Percentiles rank a stretch among this genome's conserved stretches.
Evolutionary conservation across 2,888 invertebrate genomes (phyloP).

Genomic region (Andrena haemorrhoa): DNA sequence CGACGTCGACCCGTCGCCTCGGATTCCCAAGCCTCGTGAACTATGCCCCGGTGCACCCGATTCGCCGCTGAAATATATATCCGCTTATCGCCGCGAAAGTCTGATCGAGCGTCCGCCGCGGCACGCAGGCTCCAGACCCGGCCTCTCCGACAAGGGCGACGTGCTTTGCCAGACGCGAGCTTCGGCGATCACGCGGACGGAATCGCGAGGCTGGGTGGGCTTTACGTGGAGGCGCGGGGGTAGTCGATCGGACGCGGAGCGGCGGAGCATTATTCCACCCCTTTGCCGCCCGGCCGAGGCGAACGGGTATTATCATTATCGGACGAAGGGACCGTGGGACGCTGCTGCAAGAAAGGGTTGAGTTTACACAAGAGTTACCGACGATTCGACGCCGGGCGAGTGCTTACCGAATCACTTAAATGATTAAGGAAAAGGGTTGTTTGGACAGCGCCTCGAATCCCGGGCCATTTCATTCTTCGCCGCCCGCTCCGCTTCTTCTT

Average conservation of each 20-base stretch:
- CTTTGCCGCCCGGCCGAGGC: constrained; percentile 45
- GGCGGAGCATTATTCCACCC: constrained; percentile 71
- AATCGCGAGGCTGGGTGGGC: constrained; percentile 24
- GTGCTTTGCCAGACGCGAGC: neutral
- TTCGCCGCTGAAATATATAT: constrained; percentile 48
- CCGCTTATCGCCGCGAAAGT: constrained; percentile 24
- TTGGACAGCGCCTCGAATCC: constrained; percentile 82
- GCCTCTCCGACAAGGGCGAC: neutral
- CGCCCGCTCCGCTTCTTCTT: constrained; percentile 61
- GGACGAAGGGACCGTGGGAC: constrained; percentile 70
- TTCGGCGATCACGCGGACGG: constrained; percentile 12
- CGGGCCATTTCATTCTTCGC: constrained; percentile 79
- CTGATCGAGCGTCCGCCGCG: constrained; percentile 16
- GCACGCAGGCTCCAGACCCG: neutral
- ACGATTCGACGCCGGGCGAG: constrained; percentile 78
- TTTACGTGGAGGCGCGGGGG: constrained; percentile 31
- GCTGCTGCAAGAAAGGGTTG: constrained; percentile 76
- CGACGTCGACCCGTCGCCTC: constrained; percentile 80
- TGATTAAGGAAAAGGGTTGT: constrained; percentile 85
- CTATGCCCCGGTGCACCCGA: constrained; percentile 56
- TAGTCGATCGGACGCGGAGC: constrained; percentile 59
- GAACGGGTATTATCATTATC: constrained; percentile 75
- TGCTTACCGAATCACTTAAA: constrained; percentile 84
- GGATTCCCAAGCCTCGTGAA: constrained; percentile 78
- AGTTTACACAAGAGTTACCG: constrained; percentile 80